A percentile compares a stretch with the other conserved stretches of the same genome.
Conservation (phyloP, 2,113 vertebrate genomes). For the Oenanthe oenanthe region DNA sequence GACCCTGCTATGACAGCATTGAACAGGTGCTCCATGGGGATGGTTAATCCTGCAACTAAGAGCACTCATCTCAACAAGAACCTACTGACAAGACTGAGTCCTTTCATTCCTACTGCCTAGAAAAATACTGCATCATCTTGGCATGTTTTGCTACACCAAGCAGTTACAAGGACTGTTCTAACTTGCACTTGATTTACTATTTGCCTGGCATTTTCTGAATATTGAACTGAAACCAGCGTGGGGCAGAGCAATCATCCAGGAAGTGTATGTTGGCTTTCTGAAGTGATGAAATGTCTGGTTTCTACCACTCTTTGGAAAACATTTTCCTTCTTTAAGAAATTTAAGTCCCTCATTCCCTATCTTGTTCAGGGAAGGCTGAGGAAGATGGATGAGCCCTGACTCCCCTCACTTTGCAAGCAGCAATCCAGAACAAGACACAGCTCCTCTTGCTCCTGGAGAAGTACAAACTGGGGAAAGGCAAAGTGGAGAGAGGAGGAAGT, state of each 20-base stretch:
- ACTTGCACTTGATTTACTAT: background rate
- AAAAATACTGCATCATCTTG: background rate
- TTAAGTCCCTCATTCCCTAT: background rate
- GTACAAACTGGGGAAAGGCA: background rate
- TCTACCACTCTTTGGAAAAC: background rate
- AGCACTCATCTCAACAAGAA: background rate
- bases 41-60: background rate
- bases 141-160: background rate
- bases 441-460: background rate
- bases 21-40: background rate
- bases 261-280: background rate
- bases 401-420: background rate
- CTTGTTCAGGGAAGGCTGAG: background rate
- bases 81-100: background rate
- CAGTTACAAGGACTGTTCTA: background rate
- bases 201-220: slow-evolving; percentile 10
- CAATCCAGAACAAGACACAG: background rate
- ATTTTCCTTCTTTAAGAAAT: background rate
- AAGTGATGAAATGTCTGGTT: background rate
- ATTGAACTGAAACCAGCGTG: slow-evolving; percentile 1
- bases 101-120: background rate
- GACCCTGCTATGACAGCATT: background rate
- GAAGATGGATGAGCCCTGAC: background rate
- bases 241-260: background rate
- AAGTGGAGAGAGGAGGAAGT: background rate